Base-by-base conservation (phyloP, 2,888 invertebrate genomes). In the Emmelina monodactyla region DNA sequence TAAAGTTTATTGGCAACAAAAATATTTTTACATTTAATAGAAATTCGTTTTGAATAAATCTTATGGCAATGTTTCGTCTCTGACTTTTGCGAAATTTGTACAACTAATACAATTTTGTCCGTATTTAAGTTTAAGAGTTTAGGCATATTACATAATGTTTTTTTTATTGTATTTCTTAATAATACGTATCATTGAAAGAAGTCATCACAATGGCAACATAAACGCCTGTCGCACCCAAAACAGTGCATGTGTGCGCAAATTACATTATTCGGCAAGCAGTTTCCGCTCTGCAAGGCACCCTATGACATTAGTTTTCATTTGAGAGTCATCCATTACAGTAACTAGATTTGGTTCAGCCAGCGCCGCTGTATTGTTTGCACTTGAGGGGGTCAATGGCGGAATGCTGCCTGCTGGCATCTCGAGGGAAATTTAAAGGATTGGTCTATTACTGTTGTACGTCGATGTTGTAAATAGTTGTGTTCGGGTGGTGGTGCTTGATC, bases 251-350 rank as follows among this genome's bases (percentile, higher is more conserved):
- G 54, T 14, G 34, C 14, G 41, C 53, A 62, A 72, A 76, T 75
- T 70, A 65, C 70, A 75, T 76, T 72, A 58, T 46, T 44, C 48
- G 46, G 51, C 46, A 42, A 49, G 47, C 50, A 55, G 60, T 62
- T 65, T 67, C 67, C 70, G 67, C 56, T 47, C 49, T 58, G 47
- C 48, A 51, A 62, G 31, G 42, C 43, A 46, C 39, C 44, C 39
- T 46, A 40, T 49, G 62, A 64, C 75, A 72, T 75, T 73, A 72
- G 62, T 75, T 72, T 70, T 70, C 72, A 75, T 73, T 75, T 67
- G 62, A 45, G 49, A 38, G 51, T 59, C 54, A 63, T 62, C 43
- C 55, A 56, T 62, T 65, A 58, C 39, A 43, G 43, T 58, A 50
- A 63, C 61, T 53, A 40, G 49, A 57, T 60, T 61, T 54, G 45